A percentile compares a stretch with the other conserved stretches of the same genome.
Conservation (phyloP, 2,113 vertebrate species). For the Cottus gobio region DNA sequence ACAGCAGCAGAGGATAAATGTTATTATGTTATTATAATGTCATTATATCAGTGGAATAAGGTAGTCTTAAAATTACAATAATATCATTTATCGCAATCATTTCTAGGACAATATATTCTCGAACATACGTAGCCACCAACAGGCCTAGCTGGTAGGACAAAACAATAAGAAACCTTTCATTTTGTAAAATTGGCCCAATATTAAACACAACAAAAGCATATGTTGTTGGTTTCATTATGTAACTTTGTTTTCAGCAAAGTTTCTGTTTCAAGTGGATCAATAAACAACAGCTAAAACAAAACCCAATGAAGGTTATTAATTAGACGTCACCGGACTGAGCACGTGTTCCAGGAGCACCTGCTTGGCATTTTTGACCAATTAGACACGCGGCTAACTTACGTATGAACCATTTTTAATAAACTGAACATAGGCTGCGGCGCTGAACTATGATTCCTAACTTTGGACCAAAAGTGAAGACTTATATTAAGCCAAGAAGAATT, state of each 20-base stretch:
- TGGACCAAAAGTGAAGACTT: neutral
- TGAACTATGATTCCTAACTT: neutral
- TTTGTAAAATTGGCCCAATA: neutral
- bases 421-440: neutral
- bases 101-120: neutral
- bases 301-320: neutral
- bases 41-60: neutral
- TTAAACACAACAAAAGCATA: neutral
- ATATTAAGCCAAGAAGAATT: neutral
- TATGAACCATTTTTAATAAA: neutral
- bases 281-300: neutral
- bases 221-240: neutral
- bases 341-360: conserved; percentile 29
- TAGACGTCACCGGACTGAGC: neutral
- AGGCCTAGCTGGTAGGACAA: neutral
- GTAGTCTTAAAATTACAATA: neutral
- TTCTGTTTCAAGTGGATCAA: neutral
- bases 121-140: neutral
- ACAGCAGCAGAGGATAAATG: too few species aligned
- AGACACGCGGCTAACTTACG: neutral
- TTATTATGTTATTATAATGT: neutral
- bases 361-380: neutral
- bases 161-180: neutral
- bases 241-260: neutral
- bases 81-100: neutral